phyloP scores from a whole-genome alignment of 2,888 invertebrate genomes.

The Crematogaster levior region DNA sequence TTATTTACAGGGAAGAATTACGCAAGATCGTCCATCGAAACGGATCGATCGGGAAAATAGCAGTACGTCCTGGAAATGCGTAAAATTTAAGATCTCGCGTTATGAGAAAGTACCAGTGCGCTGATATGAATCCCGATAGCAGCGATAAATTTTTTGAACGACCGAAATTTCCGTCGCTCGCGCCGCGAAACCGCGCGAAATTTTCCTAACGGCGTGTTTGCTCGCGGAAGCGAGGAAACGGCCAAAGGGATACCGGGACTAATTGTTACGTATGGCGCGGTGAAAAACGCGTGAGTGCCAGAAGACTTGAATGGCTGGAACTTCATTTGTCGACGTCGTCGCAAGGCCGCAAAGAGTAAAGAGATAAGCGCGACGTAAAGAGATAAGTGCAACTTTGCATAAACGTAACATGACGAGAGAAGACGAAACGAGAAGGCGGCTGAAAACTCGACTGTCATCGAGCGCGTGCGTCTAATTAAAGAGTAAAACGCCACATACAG shows the following conservation, averaged over 20 bases:
- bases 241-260: not conserved
- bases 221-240: not conserved
- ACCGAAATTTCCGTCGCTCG: slow-evolving; percentile 18
- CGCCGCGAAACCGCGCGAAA: not conserved
- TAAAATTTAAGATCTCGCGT: not conserved
- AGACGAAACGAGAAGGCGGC: not conserved
- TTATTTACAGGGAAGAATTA: slow-evolving; percentile 5
- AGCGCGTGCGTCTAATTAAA: slow-evolving; percentile 42
- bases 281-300: slow-evolving; percentile 8
- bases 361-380: too few relatives aligned
- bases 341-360: not conserved
- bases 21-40: not conserved
- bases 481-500: slow-evolving; percentile 10
- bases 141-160: slow-evolving; percentile 11
- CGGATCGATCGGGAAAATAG: slow-evolving; percentile 1
- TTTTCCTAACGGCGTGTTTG: slow-evolving; percentile 12
- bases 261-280: slow-evolving; percentile 27
- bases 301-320: not conserved
- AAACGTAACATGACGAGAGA: not conserved
- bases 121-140: slow-evolving; percentile 10
- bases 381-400: slow-evolving; percentile 32
- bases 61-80: not conserved
- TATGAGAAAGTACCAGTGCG: not conserved
- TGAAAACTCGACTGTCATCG: not conserved
- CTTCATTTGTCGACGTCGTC: not conserved